phyloP scores from a whole-genome alignment of 2,113 vertebrate species.

The Crotophaga sulcirostris region DNA sequence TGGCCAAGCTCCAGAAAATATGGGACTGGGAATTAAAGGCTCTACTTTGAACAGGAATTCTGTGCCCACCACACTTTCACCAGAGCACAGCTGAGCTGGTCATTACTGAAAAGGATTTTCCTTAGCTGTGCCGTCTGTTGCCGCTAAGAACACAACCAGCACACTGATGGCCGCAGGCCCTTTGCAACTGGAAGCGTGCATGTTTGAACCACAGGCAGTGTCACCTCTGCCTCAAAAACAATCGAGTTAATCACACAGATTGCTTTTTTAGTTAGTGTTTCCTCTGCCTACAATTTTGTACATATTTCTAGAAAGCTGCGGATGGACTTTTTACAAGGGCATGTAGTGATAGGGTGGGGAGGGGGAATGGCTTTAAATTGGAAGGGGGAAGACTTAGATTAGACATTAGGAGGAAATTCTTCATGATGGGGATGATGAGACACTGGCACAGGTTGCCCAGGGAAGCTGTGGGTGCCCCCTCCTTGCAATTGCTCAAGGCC shows the following conservation, averaged over 20 bases:
- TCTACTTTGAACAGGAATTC: not conserved
- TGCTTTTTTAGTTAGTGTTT: not conserved
- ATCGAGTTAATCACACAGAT: not conserved
- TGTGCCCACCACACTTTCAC: not conserved
- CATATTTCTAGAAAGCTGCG: not conserved
- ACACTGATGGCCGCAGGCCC: not conserved
- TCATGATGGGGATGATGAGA: too few species aligned
- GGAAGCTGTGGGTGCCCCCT: too few species aligned
- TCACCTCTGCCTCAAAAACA: not conserved
- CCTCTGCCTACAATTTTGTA: not conserved
- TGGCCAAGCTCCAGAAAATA: not conserved
- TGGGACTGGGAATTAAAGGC: not conserved
- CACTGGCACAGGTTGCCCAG: too few species aligned
- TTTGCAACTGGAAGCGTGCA: rapidly evolving
- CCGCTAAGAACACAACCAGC: not conserved
- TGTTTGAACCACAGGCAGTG: not conserved
- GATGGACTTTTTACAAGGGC: too few species aligned
- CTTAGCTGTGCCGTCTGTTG: not conserved
- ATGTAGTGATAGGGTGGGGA: too few species aligned
- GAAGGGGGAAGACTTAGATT: too few species aligned
- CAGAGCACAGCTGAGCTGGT: not conserved
- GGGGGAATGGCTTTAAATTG: too few species aligned
- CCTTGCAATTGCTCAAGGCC: too few species aligned
- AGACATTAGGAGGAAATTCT: too few species aligned
- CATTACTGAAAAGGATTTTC: not conserved